Evolutionary conservation across 2,888 invertebrate species (phyloP), one percentile per base, ranked within the genome.

Genomic region (Apomyelois bistriatella): DNA sequence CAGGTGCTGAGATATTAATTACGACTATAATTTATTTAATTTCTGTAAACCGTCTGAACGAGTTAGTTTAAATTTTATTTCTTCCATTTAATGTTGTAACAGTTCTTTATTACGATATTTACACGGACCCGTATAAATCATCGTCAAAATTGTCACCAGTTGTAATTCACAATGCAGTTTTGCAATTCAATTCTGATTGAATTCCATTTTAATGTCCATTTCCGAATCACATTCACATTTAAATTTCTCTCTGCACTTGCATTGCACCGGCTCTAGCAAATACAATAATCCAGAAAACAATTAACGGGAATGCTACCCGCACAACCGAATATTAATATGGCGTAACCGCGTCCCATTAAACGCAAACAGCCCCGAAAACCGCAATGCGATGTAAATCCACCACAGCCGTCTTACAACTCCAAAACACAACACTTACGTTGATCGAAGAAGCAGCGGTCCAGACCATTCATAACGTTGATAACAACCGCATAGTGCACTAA

Each of bases 371-470:
- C 73, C 69, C 67, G 65, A 66, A 66, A 66, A 81, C 82, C 82
- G 75, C 82, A 80, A 67, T 72, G 74, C 74, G 80, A 73, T 52
- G 71, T 69, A 70, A 70, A 74, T 76, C 74, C 60, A 69, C 70
- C 77, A 75, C 76, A 70, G 48, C 52, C 42, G 49, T 50, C 55
- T 61, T 53, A 61, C 60, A 58, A 57, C 60, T 67, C 68, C 70
- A 76, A 80, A 81, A 79, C 76, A 75, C 72, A 73, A 78, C 72
- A 85, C 90, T 90, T 84, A 90, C 90, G 90, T 88, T 90, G 90
- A 86, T 90, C 90, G 85, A 90, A 90, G 85, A 90, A 90, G 80
- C 90, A 89, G 80, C 89, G 87, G 84, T 90, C 90, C 85, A 90
- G 82, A 85, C 90, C 90, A 90, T 89, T 90, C 90, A 90, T 90